Percentiles rank a stretch among this genome's conserved stretches.
Conservation (phyloP, 2,113 vertebrate genomes). For the Menura novaehollandiae region DNA sequence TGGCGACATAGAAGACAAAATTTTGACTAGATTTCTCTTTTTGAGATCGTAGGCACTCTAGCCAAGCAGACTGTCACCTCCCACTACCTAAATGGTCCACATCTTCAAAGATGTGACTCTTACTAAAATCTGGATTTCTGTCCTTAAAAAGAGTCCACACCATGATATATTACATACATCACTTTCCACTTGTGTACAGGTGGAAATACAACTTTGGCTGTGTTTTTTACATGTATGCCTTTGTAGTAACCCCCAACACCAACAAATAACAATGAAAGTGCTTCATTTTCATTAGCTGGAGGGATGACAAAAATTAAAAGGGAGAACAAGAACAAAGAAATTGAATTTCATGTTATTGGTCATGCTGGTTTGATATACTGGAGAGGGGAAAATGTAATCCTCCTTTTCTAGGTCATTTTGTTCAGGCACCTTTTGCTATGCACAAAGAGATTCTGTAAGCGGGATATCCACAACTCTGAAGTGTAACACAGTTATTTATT, state of each 20-base stretch:
- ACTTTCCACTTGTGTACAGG: neutral
- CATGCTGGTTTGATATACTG: neutral
- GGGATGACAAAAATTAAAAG: neutral
- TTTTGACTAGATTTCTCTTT: neutral
- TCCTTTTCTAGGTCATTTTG: neutral
- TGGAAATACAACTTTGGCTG: neutral
- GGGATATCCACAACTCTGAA: neutral
- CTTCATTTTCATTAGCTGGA: neutral
- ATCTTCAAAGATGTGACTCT: neutral
- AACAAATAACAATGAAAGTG: neutral
- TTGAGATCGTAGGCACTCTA: neutral
- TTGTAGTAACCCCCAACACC: neutral
- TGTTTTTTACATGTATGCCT: neutral
- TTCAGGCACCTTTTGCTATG: neutral
- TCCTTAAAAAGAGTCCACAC: neutral
- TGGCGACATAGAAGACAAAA: neutral
- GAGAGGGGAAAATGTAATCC: neutral
- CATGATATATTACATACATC: neutral
- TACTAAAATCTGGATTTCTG: neutral
- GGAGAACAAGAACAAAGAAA: neutral
- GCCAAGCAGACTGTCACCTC: neutral
- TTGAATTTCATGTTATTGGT: neutral
- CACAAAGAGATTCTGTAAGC: neutral
- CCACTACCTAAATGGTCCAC: neutral
- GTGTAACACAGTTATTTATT: neutral